phyloP scores from a whole-genome alignment of 2,113 vertebrate genomes.

The Agapornis roseicollis region DNA sequence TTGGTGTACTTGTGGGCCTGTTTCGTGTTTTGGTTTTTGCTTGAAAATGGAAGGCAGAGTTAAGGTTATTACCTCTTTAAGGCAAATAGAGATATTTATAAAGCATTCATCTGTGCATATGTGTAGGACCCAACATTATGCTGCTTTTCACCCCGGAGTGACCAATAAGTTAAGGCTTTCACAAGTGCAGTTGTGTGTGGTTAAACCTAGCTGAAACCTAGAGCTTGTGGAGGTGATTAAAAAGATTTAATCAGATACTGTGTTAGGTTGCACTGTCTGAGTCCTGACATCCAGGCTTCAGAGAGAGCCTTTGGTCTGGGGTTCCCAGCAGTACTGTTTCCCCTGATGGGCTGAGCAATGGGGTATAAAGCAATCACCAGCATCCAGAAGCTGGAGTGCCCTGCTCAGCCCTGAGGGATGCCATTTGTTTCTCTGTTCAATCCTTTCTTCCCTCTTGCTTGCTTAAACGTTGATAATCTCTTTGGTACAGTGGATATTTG shows the following conservation, averaged over 20 bases:
- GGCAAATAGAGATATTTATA: not conserved
- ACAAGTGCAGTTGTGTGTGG: not conserved
- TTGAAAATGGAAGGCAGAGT: not conserved
- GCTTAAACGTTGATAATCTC: slow-evolving; percentile 43
- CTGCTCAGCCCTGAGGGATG: not conserved
- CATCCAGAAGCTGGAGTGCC: not conserved
- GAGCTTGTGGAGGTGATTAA: not conserved
- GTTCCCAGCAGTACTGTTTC: not conserved
- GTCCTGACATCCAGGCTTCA: not conserved
- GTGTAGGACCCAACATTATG: not conserved
- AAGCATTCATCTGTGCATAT: not conserved
- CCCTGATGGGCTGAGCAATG: accelerated
- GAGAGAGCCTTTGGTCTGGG: not conserved
- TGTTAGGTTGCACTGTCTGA: not conserved
- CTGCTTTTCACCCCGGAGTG: not conserved
- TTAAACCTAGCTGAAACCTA: not conserved
- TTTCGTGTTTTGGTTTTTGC: not conserved
- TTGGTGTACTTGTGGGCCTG: not conserved
- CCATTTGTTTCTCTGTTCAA: not conserved
- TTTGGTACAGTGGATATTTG: slow-evolving; percentile 36
- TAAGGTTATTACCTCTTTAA: not conserved
- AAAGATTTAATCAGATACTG: not conserved
- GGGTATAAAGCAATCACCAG: not conserved
- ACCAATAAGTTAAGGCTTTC: not conserved
- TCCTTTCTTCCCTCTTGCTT: not conserved